Evolutionary conservation across 2,888 invertebrate species (phyloP), one percentile per base, ranked within the genome.

Genomic region (Podabrus alpinus): DNA sequence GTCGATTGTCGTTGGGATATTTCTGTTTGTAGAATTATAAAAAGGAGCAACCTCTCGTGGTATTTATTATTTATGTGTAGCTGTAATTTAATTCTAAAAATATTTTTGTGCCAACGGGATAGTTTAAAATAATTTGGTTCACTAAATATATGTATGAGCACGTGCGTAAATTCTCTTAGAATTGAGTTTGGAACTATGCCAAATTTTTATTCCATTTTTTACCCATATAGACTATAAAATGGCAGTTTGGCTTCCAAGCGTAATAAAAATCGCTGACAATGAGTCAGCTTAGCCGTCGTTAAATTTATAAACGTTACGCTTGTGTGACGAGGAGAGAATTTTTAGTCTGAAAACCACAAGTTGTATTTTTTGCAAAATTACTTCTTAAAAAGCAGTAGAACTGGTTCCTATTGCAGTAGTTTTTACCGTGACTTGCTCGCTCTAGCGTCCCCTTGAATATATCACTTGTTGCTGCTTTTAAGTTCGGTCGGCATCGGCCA

Each of bases 391-490:
- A 80, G 80, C 76, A 62, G 80, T 69, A 74, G 72, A 81, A 82
- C 81, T 80, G 80, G 82, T 82, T 81, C 81, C 75, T 77, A 73
- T 76, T 73, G 68, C 71, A 66, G 77, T 67, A 73, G 70, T 76
- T 73, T 19, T 71, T 64, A 59, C 69, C 69, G 67, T 66, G 74
- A 70, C 70, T 77, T 15, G 25, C 61, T 68, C 68, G 67, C 70
- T 66, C 68, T 71, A 29, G 71, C 19, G 24, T 67, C 67, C 77
- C 76, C 78, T 77, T 75, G 75, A 68, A 72, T 75, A 75, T 82
- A 83, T 84, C 84, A 84, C 84, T 84, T 84, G 84, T 84, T 84
- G 84, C 84, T 80, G 78, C 77, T 80, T 79, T 80, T 80, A 69
- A 77, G 78, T 74, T 82, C 83, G 83, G 82, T 71, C 75, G 66